Base-by-base conservation (phyloP, 1,140 invertebrate species). In the Mesaphorura yosii region DNA sequence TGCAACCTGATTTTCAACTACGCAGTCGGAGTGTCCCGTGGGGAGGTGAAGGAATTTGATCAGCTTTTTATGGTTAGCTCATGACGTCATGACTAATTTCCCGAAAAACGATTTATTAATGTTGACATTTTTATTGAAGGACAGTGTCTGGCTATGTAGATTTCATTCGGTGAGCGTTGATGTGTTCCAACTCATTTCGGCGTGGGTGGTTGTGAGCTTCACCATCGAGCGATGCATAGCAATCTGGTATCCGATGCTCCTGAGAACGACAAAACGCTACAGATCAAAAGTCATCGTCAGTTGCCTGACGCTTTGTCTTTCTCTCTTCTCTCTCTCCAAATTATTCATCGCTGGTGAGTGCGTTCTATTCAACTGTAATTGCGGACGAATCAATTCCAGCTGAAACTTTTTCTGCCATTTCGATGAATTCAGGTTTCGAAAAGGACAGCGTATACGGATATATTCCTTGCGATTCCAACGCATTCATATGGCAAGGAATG, bases 371-470 rank as follows among this genome's bases (percentile, higher is more conserved):
- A 38, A 7, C 10, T 39, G n/a, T 34, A 34, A 34, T 10, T n/a
- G 31, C 10, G n/a, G n/a, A 34, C n/a, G 10, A 34, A 10, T 34
- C 10, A 34, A 34, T 34, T 10, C n/a, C n/a, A 34, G n/a, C 31
- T 34, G n/a, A 15, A 44, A 7, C 41, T n/a, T 20, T 40, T 40
- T 45, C 23, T 25, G 10, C 38, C 14, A 47, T 20, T 41, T 23
- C 10, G 31, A n/a, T n/a, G 31, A 20, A 14, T 34, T 15, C 39
- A 69, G 69, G 69, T 39, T 70, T 69, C 40, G 69, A 70, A 49
- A 66, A 66, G 2, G 68, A 70, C 39, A 69, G 67, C 45, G 66
- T 69, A 22, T 70, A 68, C 45, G 68, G 68, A 52, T 70, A 66
- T 48, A 46, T 57, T 25, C 60, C 67, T 5, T 70, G 69, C 39